phyloP scores from a whole-genome alignment of 1,140 invertebrate genomes.

The Neomicropteryx cornuta region DNA sequence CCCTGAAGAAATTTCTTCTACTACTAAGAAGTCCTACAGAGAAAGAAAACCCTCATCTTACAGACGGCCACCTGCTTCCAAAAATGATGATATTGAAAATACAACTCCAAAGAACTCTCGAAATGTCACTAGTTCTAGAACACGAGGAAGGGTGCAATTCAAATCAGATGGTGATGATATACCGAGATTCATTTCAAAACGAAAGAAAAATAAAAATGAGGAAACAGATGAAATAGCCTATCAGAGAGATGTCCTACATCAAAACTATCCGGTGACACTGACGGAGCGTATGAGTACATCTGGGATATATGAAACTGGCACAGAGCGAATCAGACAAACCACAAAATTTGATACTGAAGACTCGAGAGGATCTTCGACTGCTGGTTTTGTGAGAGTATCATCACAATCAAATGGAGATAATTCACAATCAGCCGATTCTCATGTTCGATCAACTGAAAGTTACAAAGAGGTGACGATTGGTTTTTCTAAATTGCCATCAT shows the following conservation, averaged over 20 bases:
- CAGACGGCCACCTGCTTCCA: not conserved
- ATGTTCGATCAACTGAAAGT: too few relatives aligned
- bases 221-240: slow-evolving; percentile 38
- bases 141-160: slow-evolving; percentile 30
- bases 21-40: too few relatives aligned
- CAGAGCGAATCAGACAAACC: slow-evolving; percentile 10
- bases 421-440: too few relatives aligned
- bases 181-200: slow-evolving; percentile 24
- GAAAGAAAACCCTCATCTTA: slow-evolving; percentile 1
- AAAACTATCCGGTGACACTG: slow-evolving; percentile 44
- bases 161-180: slow-evolving; percentile 25
- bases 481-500: too few relatives aligned
- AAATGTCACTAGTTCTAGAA: slow-evolving; percentile 20
- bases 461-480: too few relatives aligned
- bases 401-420: too few relatives aligned
- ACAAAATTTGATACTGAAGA: slow-evolving; percentile 9
- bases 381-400: too few relatives aligned
- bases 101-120: slow-evolving; percentile 19
- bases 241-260: slow-evolving; percentile 46
- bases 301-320: slow-evolving; percentile 10
- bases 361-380: too few relatives aligned
- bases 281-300: slow-evolving; percentile 33
- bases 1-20: too few relatives aligned
- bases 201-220: slow-evolving; percentile 23
- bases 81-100: slow-evolving; percentile 17